phyloP scores from a whole-genome alignment of 2,113 vertebrate species.

The Phainopepla nitens region DNA sequence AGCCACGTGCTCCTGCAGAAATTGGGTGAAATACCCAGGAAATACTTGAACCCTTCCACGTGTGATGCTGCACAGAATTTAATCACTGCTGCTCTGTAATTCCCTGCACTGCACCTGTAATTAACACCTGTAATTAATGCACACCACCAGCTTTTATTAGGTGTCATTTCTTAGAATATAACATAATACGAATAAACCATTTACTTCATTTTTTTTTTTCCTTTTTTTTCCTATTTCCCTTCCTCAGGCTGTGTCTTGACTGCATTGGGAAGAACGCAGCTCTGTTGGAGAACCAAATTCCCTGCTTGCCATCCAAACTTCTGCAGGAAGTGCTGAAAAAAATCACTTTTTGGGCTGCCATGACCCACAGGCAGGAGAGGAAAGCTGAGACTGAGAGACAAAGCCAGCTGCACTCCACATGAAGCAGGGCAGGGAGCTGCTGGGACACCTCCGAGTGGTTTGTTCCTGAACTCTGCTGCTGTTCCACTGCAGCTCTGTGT shows the following conservation, averaged over 20 bases:
- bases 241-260: constrained; percentile 85
- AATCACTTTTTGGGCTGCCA: constrained; percentile 84
- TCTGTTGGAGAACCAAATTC: constrained; percentile 77
- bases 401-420: constrained; percentile 6
- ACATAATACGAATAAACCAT: neutral
- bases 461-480: neutral
- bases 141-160: neutral
- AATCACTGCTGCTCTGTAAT: neutral
- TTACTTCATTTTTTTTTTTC: rapidly evolving
- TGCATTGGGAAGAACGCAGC: constrained; percentile 82
- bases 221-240: rapidly evolving
- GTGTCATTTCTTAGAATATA: neutral
- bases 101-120: neutral
- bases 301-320: constrained; percentile 81
- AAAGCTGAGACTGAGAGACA: constrained; percentile 61
- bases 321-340: constrained; percentile 79
- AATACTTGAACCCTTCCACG: neutral
- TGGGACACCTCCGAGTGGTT: neutral
- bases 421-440: neutral
- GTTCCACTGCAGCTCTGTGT: neutral
- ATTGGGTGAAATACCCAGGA: neutral
- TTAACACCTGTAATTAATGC: neutral
- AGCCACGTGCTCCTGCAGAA: neutral
- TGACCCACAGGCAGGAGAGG: constrained; percentile 70
- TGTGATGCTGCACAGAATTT: neutral